Conservation (phyloP, 2,888 invertebrate genomes). For the Zelleria hepariella region DNA sequence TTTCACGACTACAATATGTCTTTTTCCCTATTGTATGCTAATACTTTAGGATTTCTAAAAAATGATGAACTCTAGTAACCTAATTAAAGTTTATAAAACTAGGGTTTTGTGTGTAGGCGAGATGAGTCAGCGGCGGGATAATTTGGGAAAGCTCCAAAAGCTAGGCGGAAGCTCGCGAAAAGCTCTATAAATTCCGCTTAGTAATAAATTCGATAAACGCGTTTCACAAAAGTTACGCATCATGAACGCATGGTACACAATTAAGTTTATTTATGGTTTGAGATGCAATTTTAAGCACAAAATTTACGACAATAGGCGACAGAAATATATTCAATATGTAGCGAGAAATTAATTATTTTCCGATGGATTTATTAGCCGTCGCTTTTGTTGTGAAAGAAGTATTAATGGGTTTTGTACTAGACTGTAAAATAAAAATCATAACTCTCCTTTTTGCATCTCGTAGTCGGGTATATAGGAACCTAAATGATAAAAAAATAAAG, state of each 20-base stretch:
- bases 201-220: constrained; percentile 37
- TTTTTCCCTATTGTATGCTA: background rate
- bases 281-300: background rate
- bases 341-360: background rate
- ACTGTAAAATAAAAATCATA: background rate
- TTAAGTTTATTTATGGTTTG: background rate
- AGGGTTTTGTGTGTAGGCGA: background rate
- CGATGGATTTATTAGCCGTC: background rate
- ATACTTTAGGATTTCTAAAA: background rate
- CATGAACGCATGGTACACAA: background rate
- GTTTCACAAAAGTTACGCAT: background rate
- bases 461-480: too few relatives aligned
- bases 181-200: constrained; percentile 43
- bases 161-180: constrained; percentile 49
- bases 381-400: constrained; percentile 1
- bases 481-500: background rate
- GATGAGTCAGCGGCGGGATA: background rate
- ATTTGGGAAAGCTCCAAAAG: background rate
- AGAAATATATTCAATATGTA: background rate
- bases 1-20: background rate
- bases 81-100: background rate
- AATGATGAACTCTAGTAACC: background rate
- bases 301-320: background rate
- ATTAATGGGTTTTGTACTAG: background rate
- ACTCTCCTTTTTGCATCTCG: too few relatives aligned